Base-by-base conservation (phyloP, 2,797 vertebrate species). In the Lycodopsis pacificus region DNA sequence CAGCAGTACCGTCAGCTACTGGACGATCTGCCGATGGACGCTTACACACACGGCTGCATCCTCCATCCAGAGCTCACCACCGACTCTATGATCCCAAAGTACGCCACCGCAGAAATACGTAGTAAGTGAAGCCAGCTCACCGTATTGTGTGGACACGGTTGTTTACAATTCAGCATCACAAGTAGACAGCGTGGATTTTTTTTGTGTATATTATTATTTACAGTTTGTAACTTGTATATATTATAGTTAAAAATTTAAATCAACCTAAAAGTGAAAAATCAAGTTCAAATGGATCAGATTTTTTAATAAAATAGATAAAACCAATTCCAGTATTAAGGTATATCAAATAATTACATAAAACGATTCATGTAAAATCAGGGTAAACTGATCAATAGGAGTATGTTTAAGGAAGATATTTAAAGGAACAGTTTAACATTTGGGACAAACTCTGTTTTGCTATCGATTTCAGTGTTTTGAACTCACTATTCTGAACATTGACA, bases 51-150 rank as follows among this genome's bases (percentile, higher is more conserved):
- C 4, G 98, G 98, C 93, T 99, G 98, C 93, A 99, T 99, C 94
- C 97, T 99, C 80, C 98, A 99, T 84, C 98, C 98, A 0, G 98
- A 99, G 93, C 97, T 99, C 94, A 99, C 98, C 91, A 96, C 95
- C 0, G 98, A 99, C 95, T 99, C 98, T 91, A 99, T 99, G 98
- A 99, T 99, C 95, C 98, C 98, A 95, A 99, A 99, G 97, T 99
- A 99, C 67, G 98, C 98, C 95, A 99, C 98, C 22, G 96, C 97
- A 82, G 98, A 99, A 96, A 99, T 99, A 95, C 98, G 98, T 93
- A 97, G 98, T 99, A 97, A 99, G 98, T 99, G 81, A 92, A 80
- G 84, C 79, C 73, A 81, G 75, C 78, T 73, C 61, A 32, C 76
- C 20, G 46, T 5, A 32, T 13, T 49, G 62, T 15, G 66, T 1